Evolutionary conservation across 1,140 invertebrate genomes (phyloP), one percentile per base, ranked within the genome.

Genomic region (Camponotus pennsylvanicus): DNA sequence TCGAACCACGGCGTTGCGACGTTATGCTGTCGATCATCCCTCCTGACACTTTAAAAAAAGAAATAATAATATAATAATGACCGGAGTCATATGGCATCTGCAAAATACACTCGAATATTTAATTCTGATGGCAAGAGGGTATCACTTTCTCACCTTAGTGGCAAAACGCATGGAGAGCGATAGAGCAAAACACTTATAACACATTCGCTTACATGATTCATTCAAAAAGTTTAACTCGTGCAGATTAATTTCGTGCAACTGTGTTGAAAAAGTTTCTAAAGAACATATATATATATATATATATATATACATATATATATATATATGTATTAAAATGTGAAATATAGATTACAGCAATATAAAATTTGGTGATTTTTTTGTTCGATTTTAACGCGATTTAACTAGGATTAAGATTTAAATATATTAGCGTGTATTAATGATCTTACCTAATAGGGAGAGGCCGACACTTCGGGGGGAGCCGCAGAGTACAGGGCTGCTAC

Each of bases 371-470:
- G 52, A 27, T 7, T 7, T 6, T 34, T 27, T 37, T 83, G 7
- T 32, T 59, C n/a, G 37, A 83, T 83, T 32, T 59, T 2, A 3
- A 83, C 34, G 9, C 8, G n/a, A 34, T 45, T 27, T 73, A 61
- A 83, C 8, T 85, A 76, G 21, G 63, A 55, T 66, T 71, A 6
- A 49, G 61, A 6, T 52, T 3, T 52, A 52, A 52, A 18, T 71
- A 86, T 79, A 83, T 73, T 66, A 90, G 67, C 52, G 88, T 88
- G 86, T 90, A 84, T 67, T 85, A 59, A 61, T 66, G 55, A 69
- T 92, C 92, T 95, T 96, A 96, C 96, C 96, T 95, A 96, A 93
- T 76, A 96, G 96, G 87, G 96, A 96, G 79, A 96, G 91, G 86
- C 95, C 96, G 85, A 96, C 95, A 94, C 96, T 96, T 94, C 94